Evolutionary conservation across 2,888 invertebrate species (phyloP).

Genomic region (Meteorus colon): DNA sequence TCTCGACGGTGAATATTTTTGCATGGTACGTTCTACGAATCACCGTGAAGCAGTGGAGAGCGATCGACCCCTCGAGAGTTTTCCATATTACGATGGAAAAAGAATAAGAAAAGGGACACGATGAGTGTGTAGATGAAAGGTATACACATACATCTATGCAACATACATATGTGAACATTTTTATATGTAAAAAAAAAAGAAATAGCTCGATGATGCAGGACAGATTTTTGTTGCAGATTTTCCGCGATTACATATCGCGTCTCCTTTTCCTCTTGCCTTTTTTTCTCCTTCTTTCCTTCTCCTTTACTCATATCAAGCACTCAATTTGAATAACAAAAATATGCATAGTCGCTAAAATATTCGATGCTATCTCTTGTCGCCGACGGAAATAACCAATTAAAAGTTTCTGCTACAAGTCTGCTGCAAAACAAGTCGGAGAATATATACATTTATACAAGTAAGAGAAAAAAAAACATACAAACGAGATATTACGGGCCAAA

Average conservation of each 20-base stretch:
- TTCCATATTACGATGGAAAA: conserved; percentile 33
- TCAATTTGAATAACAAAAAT: conserved; percentile 35
- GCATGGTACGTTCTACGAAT: conserved; percentile 54
- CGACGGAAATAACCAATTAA: conserved; percentile 41
- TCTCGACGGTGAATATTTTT: conserved; percentile 63
- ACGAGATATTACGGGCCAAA: conserved; percentile 30
- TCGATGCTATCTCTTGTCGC: conserved; percentile 26
- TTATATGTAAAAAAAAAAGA: background rate
- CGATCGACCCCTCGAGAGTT: conserved; percentile 46
- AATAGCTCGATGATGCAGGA: background rate
- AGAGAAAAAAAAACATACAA: conserved; percentile 17
- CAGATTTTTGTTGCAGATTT: background rate
- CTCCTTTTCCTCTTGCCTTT: background rate
- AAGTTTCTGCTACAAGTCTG: conserved; percentile 40
- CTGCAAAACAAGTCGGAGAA: conserved; percentile 23
- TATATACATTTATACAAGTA: background rate
- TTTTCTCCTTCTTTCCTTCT: background rate
- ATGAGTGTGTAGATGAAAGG: background rate
- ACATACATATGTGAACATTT: background rate
- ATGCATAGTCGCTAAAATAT: conserved; percentile 26
- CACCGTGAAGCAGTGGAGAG: conserved; percentile 45
- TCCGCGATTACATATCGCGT: background rate
- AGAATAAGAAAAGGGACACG: conserved; percentile 33
- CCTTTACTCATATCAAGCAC: conserved; percentile 7
- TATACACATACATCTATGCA: background rate